phyloP scores from a whole-genome alignment of 2,888 invertebrate species.

The Cerastis rubricosa region DNA sequence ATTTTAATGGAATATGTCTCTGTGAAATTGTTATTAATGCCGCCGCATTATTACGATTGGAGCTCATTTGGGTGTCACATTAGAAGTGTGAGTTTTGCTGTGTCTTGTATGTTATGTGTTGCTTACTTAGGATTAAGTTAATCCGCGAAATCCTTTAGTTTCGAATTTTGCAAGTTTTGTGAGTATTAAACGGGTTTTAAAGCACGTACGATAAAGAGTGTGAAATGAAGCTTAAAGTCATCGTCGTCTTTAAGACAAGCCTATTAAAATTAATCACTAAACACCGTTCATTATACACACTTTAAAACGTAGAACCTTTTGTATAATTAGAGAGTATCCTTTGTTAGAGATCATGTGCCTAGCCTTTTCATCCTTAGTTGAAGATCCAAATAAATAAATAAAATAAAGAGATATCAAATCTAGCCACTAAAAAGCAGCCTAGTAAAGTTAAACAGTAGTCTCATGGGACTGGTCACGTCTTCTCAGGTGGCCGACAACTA shows the following conservation, averaged over 20 bases:
- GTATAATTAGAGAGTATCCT: no score
- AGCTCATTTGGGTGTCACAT: constrained; percentile 41
- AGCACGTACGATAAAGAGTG: not conserved
- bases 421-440: constrained; percentile 51
- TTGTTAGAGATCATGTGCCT: no score
- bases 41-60: constrained; percentile 36
- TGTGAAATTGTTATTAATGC: constrained; percentile 25
- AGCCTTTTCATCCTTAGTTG: no score
- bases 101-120: constrained; percentile 19
- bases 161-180: not conserved
- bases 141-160: constrained; percentile 4
- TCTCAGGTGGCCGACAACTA: constrained; percentile 57
- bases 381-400: no score
- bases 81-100: constrained; percentile 33
- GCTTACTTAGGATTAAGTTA: constrained; percentile 26
- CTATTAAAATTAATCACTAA: not conserved
- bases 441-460: constrained; percentile 62
- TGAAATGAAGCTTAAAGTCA: not conserved
- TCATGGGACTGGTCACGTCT: constrained; percentile 69
- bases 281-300: not conserved
- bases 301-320: not conserved
- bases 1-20: constrained; percentile 26
- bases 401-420: constrained; percentile 8
- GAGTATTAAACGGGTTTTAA: not conserved
- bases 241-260: not conserved